These are phyloP conservation scores for Drymodes brunneopygia DNA, from an alignment of 2,113 vertebrate genomes.

Conservation along the genomic window DNA sequence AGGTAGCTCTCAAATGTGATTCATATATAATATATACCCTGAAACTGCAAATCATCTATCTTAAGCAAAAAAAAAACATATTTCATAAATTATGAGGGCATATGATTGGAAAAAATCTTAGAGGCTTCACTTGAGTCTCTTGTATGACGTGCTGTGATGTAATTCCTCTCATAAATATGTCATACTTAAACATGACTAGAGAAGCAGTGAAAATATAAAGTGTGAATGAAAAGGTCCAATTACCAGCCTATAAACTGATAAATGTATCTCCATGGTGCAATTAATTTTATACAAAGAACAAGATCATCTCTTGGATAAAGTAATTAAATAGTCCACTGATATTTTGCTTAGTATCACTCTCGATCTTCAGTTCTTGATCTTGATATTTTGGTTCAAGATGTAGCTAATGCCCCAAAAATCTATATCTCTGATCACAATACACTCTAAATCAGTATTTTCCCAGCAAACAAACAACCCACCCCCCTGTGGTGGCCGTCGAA, in stretches of 20 bases:
- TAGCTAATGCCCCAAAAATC: not conserved
- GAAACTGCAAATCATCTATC: not conserved
- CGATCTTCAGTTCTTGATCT: not conserved
- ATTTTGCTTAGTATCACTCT: not conserved
- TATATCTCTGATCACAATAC: not conserved
- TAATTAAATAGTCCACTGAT: not conserved
- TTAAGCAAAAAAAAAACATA: rapidly evolving
- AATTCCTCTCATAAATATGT: not conserved
- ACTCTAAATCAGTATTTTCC: not conserved
- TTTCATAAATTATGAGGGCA: not conserved
- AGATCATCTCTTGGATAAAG: not conserved
- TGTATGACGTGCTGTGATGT: not conserved
- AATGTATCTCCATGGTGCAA: not conserved
- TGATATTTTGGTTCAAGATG: not conserved
- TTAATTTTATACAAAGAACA: not conserved
- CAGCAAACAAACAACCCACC: not conserved
- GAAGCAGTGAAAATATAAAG: not conserved
- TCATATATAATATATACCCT: not conserved
- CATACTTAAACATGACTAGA: not conserved
- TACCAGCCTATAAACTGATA: not conserved
- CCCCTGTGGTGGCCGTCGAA: no score
- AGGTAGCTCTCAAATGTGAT: not conserved
- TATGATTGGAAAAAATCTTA: not conserved
- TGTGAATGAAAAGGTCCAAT: not conserved
- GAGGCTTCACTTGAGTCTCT: not conserved